phyloP scores from a whole-genome alignment of 2,113 vertebrate species.

The Marmota monax region DNA sequence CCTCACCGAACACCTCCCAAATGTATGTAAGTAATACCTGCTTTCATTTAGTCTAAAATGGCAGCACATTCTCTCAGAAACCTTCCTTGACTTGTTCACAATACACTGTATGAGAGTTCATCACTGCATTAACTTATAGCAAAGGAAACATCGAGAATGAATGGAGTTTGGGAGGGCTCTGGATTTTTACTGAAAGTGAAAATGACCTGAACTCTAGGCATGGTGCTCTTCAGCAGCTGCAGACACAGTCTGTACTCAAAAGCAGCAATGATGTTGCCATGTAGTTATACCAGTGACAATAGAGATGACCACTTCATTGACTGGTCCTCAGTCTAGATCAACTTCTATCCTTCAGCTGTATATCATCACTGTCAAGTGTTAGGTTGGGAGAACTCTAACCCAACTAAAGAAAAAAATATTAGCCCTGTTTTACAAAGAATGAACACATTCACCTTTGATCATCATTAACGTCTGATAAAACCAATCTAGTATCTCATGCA shows the following conservation, averaged over 20 bases:
- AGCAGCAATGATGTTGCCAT: not conserved
- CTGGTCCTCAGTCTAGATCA: not conserved
- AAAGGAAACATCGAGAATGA: not conserved
- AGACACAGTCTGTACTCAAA: not conserved
- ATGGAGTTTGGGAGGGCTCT: not conserved
- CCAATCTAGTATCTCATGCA: not conserved
- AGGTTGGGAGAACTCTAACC: not conserved
- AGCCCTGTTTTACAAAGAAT: not conserved
- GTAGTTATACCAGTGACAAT: not conserved
- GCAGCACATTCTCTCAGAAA: not conserved
- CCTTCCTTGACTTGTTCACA: not conserved
- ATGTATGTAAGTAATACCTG: not conserved
- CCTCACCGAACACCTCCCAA: accelerated
- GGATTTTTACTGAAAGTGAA: not conserved
- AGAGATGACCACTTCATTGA: not conserved
- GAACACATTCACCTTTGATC: not conserved
- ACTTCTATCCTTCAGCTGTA: not conserved
- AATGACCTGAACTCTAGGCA: not conserved
- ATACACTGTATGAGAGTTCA: not conserved
- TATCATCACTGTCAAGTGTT: not conserved
- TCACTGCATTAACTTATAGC: not conserved
- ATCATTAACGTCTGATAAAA: not conserved
- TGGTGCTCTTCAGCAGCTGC: too few relatives aligned
- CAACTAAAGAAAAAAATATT: not conserved
- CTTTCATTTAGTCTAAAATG: not conserved